phyloP scores from a whole-genome alignment of 2,797 vertebrate genomes.

The Gallinago solitaria region DNA sequence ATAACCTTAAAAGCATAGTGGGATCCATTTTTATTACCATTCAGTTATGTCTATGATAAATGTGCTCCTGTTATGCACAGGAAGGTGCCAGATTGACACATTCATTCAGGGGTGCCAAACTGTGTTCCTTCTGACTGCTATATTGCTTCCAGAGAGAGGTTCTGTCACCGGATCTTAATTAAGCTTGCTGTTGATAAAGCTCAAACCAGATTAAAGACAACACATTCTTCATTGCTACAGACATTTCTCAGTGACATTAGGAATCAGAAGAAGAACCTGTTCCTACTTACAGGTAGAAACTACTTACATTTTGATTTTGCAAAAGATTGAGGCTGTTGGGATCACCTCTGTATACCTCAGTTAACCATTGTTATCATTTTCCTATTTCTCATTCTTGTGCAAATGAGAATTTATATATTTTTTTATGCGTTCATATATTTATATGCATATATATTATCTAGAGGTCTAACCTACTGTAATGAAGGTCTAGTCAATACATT shows the following conservation, averaged over 20 bases:
- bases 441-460: neutral
- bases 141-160: neutral
- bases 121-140: neutral
- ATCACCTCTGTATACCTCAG: neutral
- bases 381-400: neutral
- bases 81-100: constrained; percentile 26
- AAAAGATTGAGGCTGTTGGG: neutral
- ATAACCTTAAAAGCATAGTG: neutral
- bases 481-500: neutral
- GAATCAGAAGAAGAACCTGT: neutral
- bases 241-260: neutral
- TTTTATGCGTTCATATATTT: neutral
- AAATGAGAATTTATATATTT: neutral
- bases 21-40: neutral
- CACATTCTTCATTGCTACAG: neutral
- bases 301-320: neutral
- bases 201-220: constrained; percentile 6
- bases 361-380: neutral
- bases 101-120: constrained; percentile 15
- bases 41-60: neutral
- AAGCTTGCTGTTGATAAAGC: neutral
- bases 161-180: constrained; percentile 29
- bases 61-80: neutral
- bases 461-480: neutral
- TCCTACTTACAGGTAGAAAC: neutral